These are phyloP conservation scores for Pammene fasciana DNA, from an alignment of 2,888 invertebrate species.

Conservation along the genomic window DNA sequence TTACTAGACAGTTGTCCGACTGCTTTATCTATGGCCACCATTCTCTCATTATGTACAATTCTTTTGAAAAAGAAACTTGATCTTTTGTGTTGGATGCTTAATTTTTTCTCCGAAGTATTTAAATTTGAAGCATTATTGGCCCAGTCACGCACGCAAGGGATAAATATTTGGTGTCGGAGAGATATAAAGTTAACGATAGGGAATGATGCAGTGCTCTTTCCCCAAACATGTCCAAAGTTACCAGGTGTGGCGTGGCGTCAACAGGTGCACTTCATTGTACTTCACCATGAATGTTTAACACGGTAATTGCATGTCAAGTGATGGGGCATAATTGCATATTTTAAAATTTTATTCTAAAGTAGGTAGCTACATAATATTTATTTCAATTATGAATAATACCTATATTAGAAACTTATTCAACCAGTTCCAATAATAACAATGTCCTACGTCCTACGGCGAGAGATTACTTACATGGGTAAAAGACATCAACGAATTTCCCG, in stretches of 20 bases:
- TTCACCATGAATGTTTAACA: conserved; percentile 40
- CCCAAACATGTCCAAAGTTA: conserved; percentile 49
- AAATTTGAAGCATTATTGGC: conserved; percentile 52
- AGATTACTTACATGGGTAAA: conserved; percentile 23
- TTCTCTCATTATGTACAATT: conserved; percentile 48
- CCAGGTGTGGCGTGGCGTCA: conserved; percentile 70
- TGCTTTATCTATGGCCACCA: conserved; percentile 68
- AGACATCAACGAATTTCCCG: conserved; percentile 32
- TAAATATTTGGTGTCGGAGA: conserved; percentile 67
- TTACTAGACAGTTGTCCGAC: conserved; percentile 70
- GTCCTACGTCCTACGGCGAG: background rate
- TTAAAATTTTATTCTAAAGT: background rate
- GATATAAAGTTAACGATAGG: conserved; percentile 64
- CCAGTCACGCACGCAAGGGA: conserved; percentile 59
- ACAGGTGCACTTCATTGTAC: conserved; percentile 67
- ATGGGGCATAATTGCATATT: background rate
- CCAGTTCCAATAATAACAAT: no score
- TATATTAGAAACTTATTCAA: no score
- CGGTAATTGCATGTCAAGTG: conserved; percentile 15
- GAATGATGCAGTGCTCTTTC: conserved; percentile 53
- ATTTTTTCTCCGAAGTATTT: conserved; percentile 51
- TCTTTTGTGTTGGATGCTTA: conserved; percentile 48
- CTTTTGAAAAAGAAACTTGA: conserved; percentile 56
- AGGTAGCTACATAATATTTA: background rate
- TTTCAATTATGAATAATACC: no score